Base-by-base conservation (phyloP, 2,888 invertebrate species). In the Galeopsomyia nigrocyanea region DNA sequence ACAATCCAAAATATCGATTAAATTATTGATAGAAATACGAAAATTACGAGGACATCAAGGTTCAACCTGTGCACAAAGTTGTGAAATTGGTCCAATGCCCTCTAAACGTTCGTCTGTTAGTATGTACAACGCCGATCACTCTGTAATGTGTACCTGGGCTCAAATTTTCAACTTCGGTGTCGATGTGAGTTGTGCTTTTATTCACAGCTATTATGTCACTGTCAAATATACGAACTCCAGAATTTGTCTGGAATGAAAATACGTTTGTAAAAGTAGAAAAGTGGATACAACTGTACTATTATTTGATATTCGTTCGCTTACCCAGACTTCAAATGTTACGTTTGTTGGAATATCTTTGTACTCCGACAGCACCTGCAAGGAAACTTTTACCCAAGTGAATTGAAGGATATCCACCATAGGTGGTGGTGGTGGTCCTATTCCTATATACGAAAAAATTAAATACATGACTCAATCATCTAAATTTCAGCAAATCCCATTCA, bases 51-150 rank as follows among this genome's bases (percentile, higher is more conserved):
- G 21, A 2, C 73, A 46, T 7, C 10, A 2, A n/a, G 65, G 74
- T 71, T 67, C 10, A 39, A 81, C 81, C 56, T 47, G 51, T 73
- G 61, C 81, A 81, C 0, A 16, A 22, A 0, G 79, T 79, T 0
- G 73, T 73, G 21, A 75, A 76, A 46, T 66, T 67, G 13, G 0
- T 2, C 72, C 66, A 75, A 21, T 70, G 10, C 0, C 78, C 74
- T 1, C 6, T 2, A 21, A 78, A 63, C 1, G 7, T 1, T 2
- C 0, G 0, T 0, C 17, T 16, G 26, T 10, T n/a, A 0, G 22
- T 47, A 3, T 72, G 5, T 16, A 56, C 1, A 0, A 7, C 3
- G 5, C 66, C 74, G 1, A 7, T 0, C 0, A 75, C 60, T 6
- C n/a, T n/a, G 19, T 80, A 80, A 13, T 19, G 39, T n/a, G 58